Evolutionary conservation across 2,888 invertebrate genomes (phyloP).

Genomic region (Agonopterix alstromeriana): DNA sequence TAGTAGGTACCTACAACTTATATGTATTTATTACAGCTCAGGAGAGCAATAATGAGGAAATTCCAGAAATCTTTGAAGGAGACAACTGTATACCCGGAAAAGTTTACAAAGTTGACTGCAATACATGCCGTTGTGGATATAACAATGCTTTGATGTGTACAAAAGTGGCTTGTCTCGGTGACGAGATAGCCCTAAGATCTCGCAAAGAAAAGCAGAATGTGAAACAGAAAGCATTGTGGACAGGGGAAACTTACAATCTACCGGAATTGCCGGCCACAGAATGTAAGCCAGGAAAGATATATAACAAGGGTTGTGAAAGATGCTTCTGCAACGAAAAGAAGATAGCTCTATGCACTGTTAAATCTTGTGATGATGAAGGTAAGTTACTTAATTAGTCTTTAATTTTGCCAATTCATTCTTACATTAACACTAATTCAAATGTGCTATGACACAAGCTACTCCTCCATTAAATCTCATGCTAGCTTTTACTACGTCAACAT

Average conservation of each 20-base stretch:
- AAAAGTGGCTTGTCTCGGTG: conserved; percentile 41
- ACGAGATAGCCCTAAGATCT: neutral
- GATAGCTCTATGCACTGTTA: conserved; percentile 16
- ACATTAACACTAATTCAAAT: no score
- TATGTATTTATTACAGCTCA: no score
- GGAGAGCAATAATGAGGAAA: no score
- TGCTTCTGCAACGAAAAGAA: conserved; percentile 38
- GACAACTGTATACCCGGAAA: conserved; percentile 34
- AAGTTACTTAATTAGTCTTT: neutral
- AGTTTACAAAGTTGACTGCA: conserved; percentile 45
- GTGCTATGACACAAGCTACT: no score
- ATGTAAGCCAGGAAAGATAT: conserved; percentile 43
- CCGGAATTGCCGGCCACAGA: conserved; percentile 14
- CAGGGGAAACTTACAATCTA: neutral
- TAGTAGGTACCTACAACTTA: no score
- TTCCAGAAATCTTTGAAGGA: conserved; percentile 15
- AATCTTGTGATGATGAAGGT: conserved; percentile 3
- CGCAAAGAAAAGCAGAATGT: conserved; percentile 2
- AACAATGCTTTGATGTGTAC: conserved; percentile 46
- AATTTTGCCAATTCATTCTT: no score
- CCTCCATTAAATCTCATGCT: no score
- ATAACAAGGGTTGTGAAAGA: conserved; percentile 29
- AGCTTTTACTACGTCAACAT: no score
- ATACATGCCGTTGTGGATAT: conserved; percentile 42
- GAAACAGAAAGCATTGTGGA: neutral